Conservation (phyloP, 2,888 invertebrate species). For the Troides helena region DNA sequence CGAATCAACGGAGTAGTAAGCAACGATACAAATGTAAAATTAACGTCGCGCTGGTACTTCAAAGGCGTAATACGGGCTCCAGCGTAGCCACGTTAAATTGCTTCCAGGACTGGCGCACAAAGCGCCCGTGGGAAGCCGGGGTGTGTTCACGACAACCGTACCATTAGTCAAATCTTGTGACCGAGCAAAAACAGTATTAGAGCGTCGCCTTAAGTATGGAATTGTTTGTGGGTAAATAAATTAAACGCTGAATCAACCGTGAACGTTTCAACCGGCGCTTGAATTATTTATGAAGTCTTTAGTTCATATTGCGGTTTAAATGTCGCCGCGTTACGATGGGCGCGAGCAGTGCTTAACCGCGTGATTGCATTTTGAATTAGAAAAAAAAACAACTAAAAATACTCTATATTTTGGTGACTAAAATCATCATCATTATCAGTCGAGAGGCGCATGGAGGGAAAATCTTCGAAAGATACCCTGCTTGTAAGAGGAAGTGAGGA, state of each 20-base stretch:
- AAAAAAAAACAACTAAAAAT: no score
- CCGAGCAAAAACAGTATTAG: slow-evolving; percentile 56
- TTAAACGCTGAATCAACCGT: slow-evolving; percentile 36
- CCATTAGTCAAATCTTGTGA: slow-evolving; percentile 73
- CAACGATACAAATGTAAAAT: slow-evolving; percentile 27
- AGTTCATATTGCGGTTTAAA: slow-evolving; percentile 29
- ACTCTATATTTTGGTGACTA: no score
- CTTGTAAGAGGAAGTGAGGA: no score
- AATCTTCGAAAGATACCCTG: no score
- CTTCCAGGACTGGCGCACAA: slow-evolving; percentile 37
- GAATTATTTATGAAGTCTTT: slow-evolving; percentile 30
- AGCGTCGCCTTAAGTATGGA: slow-evolving; percentile 37
- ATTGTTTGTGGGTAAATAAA: slow-evolving; percentile 39
- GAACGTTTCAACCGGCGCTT: slow-evolving; percentile 27
- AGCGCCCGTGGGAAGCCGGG: slow-evolving; percentile 56
- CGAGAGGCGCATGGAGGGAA: no score
- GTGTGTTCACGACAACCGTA: slow-evolving; percentile 54
- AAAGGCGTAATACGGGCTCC: slow-evolving; percentile 27
- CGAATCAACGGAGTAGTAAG: slow-evolving; percentile 18
- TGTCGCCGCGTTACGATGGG: slow-evolving; percentile 10
- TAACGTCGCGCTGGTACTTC: slow-evolving; percentile 25
- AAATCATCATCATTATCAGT: no score
- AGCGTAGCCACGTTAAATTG: slow-evolving; percentile 42
- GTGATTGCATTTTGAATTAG: slow-evolving; percentile 15
- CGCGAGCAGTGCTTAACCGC: slow-evolving; percentile 9